Evolutionary conservation across 2,797 vertebrate species (phyloP).

Genomic region (Novumbra hubbsi): DNA sequence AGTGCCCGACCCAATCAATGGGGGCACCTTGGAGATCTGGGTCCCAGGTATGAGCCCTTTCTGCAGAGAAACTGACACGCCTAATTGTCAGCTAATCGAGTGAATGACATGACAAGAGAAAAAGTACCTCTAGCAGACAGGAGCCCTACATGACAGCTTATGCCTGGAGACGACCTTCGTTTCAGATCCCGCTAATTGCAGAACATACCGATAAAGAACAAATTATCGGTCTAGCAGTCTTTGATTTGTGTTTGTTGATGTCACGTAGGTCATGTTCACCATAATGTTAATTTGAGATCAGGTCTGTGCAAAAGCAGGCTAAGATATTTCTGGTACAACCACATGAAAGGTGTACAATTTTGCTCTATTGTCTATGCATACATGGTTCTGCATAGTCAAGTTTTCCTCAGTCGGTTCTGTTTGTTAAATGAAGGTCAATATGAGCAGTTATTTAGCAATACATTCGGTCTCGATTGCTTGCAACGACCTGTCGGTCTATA

Average conservation of each 20-base stretch:
- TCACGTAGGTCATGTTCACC: neutral
- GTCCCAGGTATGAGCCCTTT: too few relatives aligned
- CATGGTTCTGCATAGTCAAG: slow-evolving; percentile 43
- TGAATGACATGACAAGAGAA: too few relatives aligned
- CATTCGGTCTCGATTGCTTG: slow-evolving; percentile 28
- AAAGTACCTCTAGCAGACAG: too few relatives aligned
- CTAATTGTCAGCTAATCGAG: too few relatives aligned
- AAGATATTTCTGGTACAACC: slow-evolving; percentile 25
- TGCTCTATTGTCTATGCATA: neutral
- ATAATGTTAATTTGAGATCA: slow-evolving; percentile 1
- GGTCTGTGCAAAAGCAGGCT: slow-evolving; percentile 6
- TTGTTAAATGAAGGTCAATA: slow-evolving; percentile 22
- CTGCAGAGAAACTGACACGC: too few relatives aligned
- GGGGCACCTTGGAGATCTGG: too few relatives aligned
- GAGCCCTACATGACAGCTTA: too few relatives aligned
- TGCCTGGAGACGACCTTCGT: too few relatives aligned
- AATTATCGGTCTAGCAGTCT: neutral
- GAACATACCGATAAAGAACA: neutral
- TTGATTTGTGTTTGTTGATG: slow-evolving; percentile 7
- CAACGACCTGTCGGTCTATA: slow-evolving; percentile 63
- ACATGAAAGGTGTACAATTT: neutral
- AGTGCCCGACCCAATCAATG: too few relatives aligned
- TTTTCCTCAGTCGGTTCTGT: slow-evolving; percentile 19
- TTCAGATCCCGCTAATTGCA: neutral
- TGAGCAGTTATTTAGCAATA: neutral